These are phyloP conservation scores for Aegithalos caudatus DNA, from an alignment of 2,113 vertebrate species.

Conservation along the genomic window DNA sequence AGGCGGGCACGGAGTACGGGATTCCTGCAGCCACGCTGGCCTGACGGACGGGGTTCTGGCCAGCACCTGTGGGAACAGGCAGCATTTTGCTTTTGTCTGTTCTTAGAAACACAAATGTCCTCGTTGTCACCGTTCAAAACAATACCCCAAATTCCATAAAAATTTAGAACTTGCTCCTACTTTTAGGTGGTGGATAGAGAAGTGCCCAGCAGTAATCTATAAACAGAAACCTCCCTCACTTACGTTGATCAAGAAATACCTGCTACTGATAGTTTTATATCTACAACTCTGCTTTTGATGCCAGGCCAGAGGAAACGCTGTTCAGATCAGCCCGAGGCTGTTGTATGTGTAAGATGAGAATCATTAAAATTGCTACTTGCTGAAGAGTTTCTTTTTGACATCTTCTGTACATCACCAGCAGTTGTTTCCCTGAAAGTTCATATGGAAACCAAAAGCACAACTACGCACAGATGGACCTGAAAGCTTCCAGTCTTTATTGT, in stretches of 20 bases:
- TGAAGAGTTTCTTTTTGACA: not conserved
- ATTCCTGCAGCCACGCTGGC: conserved; percentile 87
- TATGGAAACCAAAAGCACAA: not conserved
- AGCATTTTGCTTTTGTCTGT: not conserved
- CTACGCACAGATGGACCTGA: not conserved
- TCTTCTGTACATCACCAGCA: not conserved
- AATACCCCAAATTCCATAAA: accelerated
- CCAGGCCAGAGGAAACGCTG: not conserved
- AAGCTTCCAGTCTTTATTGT: not conserved
- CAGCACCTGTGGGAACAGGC: conserved; percentile 77
- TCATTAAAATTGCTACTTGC: not conserved
- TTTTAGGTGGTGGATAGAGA: not conserved
- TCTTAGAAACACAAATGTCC: not conserved
- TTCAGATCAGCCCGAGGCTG: not conserved
- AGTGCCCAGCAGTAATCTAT: not conserved
- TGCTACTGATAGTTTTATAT: not conserved
- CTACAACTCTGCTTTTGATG: not conserved
- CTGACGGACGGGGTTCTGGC: conserved; percentile 90
- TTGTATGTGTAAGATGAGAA: not conserved
- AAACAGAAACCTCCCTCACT: not conserved
- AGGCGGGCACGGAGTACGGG: conserved; percentile 86
- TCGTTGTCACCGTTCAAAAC: not conserved
- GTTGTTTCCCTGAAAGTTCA: not conserved
- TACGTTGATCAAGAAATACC: not conserved
- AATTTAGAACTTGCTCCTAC: accelerated